Conservation (phyloP, 2,797 vertebrate species). For the Pseudomugil tenellus region DNA sequence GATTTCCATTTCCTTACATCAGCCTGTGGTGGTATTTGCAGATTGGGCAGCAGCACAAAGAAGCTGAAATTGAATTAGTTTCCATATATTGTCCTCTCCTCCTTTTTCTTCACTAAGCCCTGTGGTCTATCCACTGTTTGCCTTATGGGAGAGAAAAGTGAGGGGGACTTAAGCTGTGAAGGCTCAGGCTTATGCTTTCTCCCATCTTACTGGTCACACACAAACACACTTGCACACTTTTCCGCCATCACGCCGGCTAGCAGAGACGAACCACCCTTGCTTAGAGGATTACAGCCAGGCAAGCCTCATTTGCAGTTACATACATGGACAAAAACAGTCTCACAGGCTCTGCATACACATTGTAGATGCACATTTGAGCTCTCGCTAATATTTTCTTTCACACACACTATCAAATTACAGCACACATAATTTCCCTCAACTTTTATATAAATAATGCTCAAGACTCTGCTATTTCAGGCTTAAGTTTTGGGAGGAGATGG, state of each 20-base stretch:
- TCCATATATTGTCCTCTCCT: constrained; percentile 81
- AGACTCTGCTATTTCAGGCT: constrained; percentile 54
- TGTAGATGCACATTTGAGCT: constrained; percentile 55
- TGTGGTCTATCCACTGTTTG: constrained; percentile 79
- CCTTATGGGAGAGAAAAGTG: constrained; percentile 76
- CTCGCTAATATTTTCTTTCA: constrained; percentile 56
- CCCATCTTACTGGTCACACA: constrained; percentile 67
- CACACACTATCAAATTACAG: constrained; percentile 51
- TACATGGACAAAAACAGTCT: constrained; percentile 39
- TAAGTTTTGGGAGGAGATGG: constrained; percentile 35
- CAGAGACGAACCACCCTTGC: constrained; percentile 14
- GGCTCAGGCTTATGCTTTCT: constrained; percentile 70
- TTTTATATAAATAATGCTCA: constrained; percentile 33
- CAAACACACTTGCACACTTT: constrained; percentile 38
- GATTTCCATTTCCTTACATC: constrained; percentile 78
- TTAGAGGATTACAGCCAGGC: constrained; percentile 54
- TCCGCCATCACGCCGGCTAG: constrained; percentile 15
- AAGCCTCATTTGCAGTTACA: constrained; percentile 50
- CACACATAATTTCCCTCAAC: constrained; percentile 43
- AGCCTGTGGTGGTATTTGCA: constrained; percentile 74
- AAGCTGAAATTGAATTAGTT: constrained; percentile 82
- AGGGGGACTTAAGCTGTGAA: constrained; percentile 74
- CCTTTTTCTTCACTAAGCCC: constrained; percentile 74
- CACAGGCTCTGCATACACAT: constrained; percentile 42
- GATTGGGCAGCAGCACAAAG: constrained; percentile 69